phyloP scores from a whole-genome alignment of 2,888 invertebrate species.

The Drosophila koepferae region DNA sequence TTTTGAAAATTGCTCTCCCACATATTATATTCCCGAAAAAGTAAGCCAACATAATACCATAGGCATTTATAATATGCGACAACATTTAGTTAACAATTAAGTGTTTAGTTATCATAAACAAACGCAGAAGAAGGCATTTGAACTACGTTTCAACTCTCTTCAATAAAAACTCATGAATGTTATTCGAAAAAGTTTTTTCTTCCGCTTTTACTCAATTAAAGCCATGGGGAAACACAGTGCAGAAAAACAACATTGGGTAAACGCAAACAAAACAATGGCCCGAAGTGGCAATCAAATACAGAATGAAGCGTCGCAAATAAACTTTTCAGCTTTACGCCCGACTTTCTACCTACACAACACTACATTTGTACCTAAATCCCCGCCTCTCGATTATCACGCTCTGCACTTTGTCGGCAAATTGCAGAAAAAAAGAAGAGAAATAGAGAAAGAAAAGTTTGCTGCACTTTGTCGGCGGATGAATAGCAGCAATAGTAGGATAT shows the following conservation, averaged over 20 bases:
- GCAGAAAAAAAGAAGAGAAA: background rate
- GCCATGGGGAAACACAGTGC: background rate
- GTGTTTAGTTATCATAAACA: background rate
- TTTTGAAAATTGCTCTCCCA: no score
- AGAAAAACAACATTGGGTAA: conserved; percentile 17
- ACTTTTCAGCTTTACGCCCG: conserved; percentile 21
- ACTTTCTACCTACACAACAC: background rate
- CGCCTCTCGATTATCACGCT: background rate
- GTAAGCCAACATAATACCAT: no score
- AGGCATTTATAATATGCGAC: no score
- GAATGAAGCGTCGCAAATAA: conserved; percentile 35
- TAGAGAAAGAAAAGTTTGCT: conserved; percentile 17
- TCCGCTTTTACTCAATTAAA: conserved; percentile 37
- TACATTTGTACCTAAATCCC: background rate
- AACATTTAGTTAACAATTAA: background rate
- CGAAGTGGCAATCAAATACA: conserved; percentile 44
- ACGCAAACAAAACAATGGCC: conserved; percentile 37
- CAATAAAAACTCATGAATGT: conserved; percentile 45
- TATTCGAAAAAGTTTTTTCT: conserved; percentile 29
- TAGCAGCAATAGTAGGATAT: conserved; percentile 31
- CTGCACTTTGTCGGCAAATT: conserved; percentile 34
- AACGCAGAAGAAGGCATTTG: background rate
- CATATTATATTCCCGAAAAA: no score
- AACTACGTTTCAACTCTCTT: background rate
- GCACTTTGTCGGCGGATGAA: conserved; percentile 17